Conservation (phyloP, 2,888 invertebrate species). For the Neoaliturus tenellus region DNA sequence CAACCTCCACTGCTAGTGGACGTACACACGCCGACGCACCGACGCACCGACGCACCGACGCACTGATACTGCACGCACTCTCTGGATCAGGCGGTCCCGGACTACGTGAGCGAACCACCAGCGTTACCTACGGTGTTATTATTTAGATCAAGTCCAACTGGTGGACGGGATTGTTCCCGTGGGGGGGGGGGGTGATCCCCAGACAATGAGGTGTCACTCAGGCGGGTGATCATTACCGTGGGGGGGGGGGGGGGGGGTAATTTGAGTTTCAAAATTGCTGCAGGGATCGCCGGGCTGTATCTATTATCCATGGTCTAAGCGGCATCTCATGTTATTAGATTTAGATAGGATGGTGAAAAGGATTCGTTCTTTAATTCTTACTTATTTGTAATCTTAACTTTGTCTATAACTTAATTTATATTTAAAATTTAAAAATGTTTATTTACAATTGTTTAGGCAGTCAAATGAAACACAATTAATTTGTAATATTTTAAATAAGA, state of each 20-base stretch:
- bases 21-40: neutral
- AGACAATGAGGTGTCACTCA: slow-evolving; percentile 32
- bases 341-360: too few relatives aligned
- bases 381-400: too few relatives aligned
- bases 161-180: neutral
- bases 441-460: too few relatives aligned
- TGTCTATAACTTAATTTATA: too few relatives aligned
- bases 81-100: neutral
- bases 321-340: too few relatives aligned
- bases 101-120: neutral
- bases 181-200: neutral
- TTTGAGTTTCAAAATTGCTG: slow-evolving; percentile 18
- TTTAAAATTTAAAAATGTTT: too few relatives aligned
- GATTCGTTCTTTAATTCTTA: too few relatives aligned
- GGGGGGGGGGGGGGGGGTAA: neutral
- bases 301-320: slow-evolving; percentile 12
- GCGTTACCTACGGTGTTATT: neutral
- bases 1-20: neutral
- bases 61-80: too few relatives aligned
- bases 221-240: neutral
- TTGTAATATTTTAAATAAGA: too few relatives aligned
- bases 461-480: too few relatives aligned
- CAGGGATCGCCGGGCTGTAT: neutral
- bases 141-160: neutral
- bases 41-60: neutral